Conservation (phyloP, 2,797 vertebrate genomes). For the Phalanger gymnotis region DNA sequence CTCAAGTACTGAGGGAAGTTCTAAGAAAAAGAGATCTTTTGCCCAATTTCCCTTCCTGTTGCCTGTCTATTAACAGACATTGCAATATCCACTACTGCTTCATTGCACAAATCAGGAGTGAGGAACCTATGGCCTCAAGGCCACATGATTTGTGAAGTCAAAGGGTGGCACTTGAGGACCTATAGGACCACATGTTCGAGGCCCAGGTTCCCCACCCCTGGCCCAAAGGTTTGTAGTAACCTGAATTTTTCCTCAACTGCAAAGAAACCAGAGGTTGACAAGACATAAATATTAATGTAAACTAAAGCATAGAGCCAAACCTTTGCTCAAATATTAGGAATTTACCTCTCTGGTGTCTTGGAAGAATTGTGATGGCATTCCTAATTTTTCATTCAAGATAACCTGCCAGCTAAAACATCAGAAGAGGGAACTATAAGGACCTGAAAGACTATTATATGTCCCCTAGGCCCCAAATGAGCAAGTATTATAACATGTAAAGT, state of each 20-base stretch:
- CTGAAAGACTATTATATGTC: background rate
- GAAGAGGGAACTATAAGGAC: background rate
- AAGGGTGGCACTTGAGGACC: too few relatives aligned
- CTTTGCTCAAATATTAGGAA: background rate
- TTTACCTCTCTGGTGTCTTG: background rate
- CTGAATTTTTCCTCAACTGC: background rate
- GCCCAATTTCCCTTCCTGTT: background rate
- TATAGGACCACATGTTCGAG: too few relatives aligned
- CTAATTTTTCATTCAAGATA: background rate
- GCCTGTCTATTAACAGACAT: background rate
- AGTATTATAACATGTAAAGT: background rate
- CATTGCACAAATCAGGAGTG: background rate
- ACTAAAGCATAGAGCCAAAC: background rate
- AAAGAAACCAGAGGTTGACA: background rate
- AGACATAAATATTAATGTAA: background rate
- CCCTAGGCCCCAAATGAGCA: background rate
- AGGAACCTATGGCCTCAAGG: too few relatives aligned
- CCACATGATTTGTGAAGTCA: too few relatives aligned
- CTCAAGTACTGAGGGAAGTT: background rate
- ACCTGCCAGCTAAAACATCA: background rate
- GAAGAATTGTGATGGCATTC: background rate
- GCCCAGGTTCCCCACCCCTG: too few relatives aligned
- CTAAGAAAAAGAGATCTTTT: background rate
- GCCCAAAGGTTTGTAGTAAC: background rate
- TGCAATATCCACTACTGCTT: background rate